Base-by-base conservation (phyloP, 92 coral and sea anemone species). In the Bergia puertoricense region DNA sequence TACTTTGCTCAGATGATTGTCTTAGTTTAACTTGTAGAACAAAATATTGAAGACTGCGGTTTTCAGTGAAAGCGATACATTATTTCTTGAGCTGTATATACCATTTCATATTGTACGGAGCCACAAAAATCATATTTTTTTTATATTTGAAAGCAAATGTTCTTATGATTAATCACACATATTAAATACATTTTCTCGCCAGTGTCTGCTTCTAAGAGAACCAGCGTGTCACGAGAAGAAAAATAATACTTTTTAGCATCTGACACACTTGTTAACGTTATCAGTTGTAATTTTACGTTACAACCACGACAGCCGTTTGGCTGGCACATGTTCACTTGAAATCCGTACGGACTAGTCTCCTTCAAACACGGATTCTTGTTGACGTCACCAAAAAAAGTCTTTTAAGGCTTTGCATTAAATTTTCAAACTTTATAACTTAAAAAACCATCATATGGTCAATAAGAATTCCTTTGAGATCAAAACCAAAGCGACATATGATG, bases 231-330 rank as follows among this genome's bases (percentile, higher is more conserved):
- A 59, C 76, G 59, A 36, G 45, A 84, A 69, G 36, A 18, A 46
- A 84, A 84, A 22, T 14, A 76, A 43, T 71, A 16, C 66, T 30
- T 46, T 69, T n/a, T 7, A 69, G 79, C 87, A 84, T 71, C 87
- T 84, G 87, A 44, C 87, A 14, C 68, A 7, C 87, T 72, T 23
- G 79, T 84, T n/a, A 84, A 68, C 87, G 79, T 72, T 84, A 84
- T 71, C 87, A 74, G 20, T 51, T 44, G 30, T 59, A 69, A 37
- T 84, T 84, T 45, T 8, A 71, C 38, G 39, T 56, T 80, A 51
- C n/a, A 80, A 83, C 45, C 78, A 10, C 38, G 87, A 18, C 41
- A n/a, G 78, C 57, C 69, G 78, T 72, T 71, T 84, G 78, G 87
- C 9, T 8, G 74, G 51, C 87, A 84, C 15, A 71, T 84, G 87